Evolutionary conservation across 2,113 vertebrate genomes (phyloP).

Genomic region (Pardalotus punctatus): DNA sequence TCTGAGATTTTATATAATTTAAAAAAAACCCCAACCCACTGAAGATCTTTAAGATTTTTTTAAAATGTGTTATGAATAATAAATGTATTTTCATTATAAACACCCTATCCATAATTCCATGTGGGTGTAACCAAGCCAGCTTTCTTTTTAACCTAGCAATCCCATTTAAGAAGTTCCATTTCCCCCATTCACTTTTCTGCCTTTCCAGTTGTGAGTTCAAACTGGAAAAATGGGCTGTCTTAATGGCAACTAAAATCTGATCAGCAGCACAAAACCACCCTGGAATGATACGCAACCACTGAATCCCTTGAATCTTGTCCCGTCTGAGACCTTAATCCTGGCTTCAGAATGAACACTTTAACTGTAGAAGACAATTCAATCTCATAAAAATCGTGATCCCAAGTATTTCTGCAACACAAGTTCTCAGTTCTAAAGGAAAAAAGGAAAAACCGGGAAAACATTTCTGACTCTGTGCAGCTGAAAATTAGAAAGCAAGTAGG

Average conservation of each 20-base stretch:
- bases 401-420: background rate
- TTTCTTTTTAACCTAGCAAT: background rate
- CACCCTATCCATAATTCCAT: background rate
- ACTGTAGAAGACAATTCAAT: background rate
- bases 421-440: background rate
- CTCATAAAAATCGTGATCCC: background rate
- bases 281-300: background rate
- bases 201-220: background rate
- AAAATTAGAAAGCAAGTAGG: background rate
- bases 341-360: background rate
- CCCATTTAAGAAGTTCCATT: background rate
- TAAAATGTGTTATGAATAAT: background rate
- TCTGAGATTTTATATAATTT: background rate
- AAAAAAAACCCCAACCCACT: background rate
- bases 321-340: conserved; percentile 8
- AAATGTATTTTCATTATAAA: background rate
- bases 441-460: background rate
- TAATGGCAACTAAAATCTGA: background rate
- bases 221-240: background rate
- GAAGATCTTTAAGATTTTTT: background rate
- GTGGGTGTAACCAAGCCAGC: background rate
- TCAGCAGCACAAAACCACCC: background rate
- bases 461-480: background rate
- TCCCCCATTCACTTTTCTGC: background rate
- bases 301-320: background rate